A percentile compares a stretch with the other conserved stretches of the same genome.
Conservation (phyloP, 2,113 vertebrate genomes). For the Hyaena hyaena region DNA sequence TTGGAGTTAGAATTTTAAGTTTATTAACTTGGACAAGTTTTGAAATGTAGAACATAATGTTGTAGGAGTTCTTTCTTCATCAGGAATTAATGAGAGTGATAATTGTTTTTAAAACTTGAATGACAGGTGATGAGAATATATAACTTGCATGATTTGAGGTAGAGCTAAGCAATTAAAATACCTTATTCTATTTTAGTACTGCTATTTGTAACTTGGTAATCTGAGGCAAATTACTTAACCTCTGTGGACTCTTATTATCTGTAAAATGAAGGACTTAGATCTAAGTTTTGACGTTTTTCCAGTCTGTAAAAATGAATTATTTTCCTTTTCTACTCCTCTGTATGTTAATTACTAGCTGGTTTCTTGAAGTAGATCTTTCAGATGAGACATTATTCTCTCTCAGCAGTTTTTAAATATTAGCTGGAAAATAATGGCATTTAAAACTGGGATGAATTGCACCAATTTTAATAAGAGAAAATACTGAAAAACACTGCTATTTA, state of each 20-base stretch:
- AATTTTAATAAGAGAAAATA: constrained; percentile 61
- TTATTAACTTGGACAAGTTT: constrained; percentile 42
- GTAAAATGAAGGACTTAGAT: constrained; percentile 39
- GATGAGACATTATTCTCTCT: constrained; percentile 10
- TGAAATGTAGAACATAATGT: not conserved
- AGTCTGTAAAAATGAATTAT: constrained; percentile 29
- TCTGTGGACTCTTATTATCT: not conserved
- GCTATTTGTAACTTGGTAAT: constrained; percentile 49
- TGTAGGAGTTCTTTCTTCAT: constrained; percentile 40
- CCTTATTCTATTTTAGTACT: constrained; percentile 64
- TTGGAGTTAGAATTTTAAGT: constrained; percentile 60
- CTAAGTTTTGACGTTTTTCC: constrained; percentile 12
- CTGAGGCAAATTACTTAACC: constrained; percentile 40
- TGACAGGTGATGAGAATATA: not conserved
- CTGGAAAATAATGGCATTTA: constrained; percentile 57
- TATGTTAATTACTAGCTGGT: constrained; percentile 1
- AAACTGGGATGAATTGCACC: constrained; percentile 45
- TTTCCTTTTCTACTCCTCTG: not conserved
- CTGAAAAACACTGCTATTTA: constrained; percentile 20
- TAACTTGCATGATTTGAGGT: constrained; percentile 33
- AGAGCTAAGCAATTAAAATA: constrained; percentile 61
- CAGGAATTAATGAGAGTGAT: constrained; percentile 38
- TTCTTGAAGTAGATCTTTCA: constrained; percentile 60
- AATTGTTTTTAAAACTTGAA: constrained; percentile 56
- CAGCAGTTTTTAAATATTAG: constrained; percentile 11